Base-by-base conservation (phyloP, 2,113 vertebrate species). In the Boulengeromyrus knoepffleri region DNA sequence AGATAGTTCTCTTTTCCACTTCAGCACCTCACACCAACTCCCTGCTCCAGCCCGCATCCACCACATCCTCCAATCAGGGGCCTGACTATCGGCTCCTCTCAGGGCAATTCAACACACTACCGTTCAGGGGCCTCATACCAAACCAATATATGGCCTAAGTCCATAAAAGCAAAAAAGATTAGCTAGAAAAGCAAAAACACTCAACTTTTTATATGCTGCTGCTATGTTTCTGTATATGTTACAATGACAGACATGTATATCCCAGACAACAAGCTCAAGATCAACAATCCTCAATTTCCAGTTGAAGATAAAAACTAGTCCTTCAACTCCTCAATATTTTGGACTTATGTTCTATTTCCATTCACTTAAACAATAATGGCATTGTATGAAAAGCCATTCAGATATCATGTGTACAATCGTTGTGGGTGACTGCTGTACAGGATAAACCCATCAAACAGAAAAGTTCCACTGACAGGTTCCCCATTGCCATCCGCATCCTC, bases 381-480 rank as follows among this genome's bases (percentile, higher is more conserved):
- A 24, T 47, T 85, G 83, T 21, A 85, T n/a, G 3, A 85, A 85
- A 21, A 85, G 19, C 24, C 89, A 85, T 56, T 62, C 66, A 86
- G 66, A 31, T 31, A n/a, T 36, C 10, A 39, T 50, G 19, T 27
- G 53, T 45, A 47, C 62, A 85, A 27, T 45, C 53, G 17, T 7
- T 87, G 19, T 88, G 19, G n/a, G n/a, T 89, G 58, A 90, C 10
- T 52, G 89, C n/a, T 52, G 49, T 66, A n/a, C 27, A 50, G 56
- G 53, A 70, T 53, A 66, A 80, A 50, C 47, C 1, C 27, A 80
- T 74, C 45, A 47, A 53, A 86, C 89, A 66, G 50, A 58, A 58
- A 36, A 85, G 39, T 52, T n/a, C 52, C 85, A 85, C 58, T 39
- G 24, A 46, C 21, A 27, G 58, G 42, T 66, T 85, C 84, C n/a